Evolutionary conservation across 2,113 vertebrate genomes (phyloP).

Genomic region (Phalacrocorax brasilianus): DNA sequence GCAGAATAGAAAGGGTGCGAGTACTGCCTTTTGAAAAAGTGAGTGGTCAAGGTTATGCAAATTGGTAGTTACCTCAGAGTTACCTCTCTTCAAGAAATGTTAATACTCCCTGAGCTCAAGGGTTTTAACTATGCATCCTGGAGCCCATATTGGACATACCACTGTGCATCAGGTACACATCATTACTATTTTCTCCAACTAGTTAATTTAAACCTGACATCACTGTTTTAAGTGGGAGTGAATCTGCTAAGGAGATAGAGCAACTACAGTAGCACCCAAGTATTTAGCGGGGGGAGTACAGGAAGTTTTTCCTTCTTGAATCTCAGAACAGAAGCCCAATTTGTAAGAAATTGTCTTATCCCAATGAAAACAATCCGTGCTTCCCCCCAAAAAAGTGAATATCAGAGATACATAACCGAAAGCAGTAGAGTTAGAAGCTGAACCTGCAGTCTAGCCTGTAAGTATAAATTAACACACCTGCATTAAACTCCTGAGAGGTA

Average conservation of each 20-base stretch:
- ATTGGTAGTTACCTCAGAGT: background rate
- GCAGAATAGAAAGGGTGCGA: rapidly evolving
- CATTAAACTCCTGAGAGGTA: background rate
- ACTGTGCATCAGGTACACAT: background rate
- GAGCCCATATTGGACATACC: rapidly evolving
- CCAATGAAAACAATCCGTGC: background rate
- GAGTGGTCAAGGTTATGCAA: rapidly evolving
- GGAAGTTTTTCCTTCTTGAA: background rate
- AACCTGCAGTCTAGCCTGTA: background rate
- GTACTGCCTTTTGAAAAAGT: no score
- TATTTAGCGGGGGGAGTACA: background rate
- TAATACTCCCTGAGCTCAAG: background rate
- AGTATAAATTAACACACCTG: background rate
- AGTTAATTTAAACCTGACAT: background rate
- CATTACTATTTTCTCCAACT: background rate
- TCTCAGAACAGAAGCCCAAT: background rate
- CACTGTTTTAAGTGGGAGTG: background rate
- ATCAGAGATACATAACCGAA: background rate
- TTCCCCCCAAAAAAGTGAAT: background rate
- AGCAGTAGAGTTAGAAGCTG: background rate
- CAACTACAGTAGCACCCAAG: background rate
- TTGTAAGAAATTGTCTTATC: background rate
- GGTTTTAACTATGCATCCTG: background rate
- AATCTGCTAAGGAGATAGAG: background rate
- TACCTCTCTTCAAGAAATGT: background rate